Evolutionary conservation across 2,797 vertebrate species (phyloP).

Genomic region (Tamandua tetradactyla): DNA sequence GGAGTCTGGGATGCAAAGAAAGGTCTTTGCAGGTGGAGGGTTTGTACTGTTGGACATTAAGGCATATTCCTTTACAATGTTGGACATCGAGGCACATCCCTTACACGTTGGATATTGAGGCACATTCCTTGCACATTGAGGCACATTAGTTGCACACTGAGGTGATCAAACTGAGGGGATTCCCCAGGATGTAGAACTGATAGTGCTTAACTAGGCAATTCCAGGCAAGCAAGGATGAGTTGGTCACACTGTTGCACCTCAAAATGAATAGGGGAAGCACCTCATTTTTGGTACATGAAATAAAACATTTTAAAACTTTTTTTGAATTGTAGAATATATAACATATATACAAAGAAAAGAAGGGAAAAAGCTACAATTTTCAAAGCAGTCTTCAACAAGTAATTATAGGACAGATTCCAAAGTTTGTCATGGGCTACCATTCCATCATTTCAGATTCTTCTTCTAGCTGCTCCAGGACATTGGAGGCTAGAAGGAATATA

Average conservation of each 20-base stretch:
- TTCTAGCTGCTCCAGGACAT: too few relatives aligned
- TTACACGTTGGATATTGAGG: not conserved
- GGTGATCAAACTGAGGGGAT: not conserved
- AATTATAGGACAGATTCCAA: too few relatives aligned
- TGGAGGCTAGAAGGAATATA: too few relatives aligned
- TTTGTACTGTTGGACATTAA: not conserved
- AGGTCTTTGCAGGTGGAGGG: not conserved
- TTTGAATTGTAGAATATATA: too few relatives aligned
- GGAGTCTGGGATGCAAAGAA: not conserved
- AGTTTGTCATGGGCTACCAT: too few relatives aligned
- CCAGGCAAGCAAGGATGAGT: not conserved
- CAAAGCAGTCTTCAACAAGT: too few relatives aligned
- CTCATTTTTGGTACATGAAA: not conserved
- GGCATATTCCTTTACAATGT: not conserved
- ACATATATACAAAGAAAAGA: too few relatives aligned
- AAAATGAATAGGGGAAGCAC: not conserved
- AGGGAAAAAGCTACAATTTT: too few relatives aligned
- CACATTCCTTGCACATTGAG: not conserved
- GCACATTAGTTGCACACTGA: not conserved
- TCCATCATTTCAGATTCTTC: too few relatives aligned
- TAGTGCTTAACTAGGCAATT: not conserved
- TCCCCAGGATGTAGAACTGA: not conserved
- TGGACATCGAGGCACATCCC: not conserved
- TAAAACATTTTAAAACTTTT: too few relatives aligned
- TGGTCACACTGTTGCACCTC: not conserved